These are phyloP conservation scores for Triplophysa rosa DNA, from an alignment of 2,113 vertebrate genomes.

Conservation along the genomic window DNA sequence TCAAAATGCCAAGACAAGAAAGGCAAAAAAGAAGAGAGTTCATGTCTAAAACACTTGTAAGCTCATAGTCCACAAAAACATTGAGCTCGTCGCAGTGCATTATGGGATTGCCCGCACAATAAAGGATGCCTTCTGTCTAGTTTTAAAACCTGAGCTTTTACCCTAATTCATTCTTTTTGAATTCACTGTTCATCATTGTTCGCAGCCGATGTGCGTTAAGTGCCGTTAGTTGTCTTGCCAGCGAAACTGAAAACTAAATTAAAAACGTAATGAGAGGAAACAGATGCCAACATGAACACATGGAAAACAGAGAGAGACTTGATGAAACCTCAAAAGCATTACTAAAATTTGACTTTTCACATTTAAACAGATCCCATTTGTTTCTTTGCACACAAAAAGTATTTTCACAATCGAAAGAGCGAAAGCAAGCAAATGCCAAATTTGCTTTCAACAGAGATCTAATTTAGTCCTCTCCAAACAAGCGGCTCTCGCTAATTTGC, in stretches of 20 bases:
- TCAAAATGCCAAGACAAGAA: background rate
- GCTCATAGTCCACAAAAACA: too few species aligned
- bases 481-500: conserved; percentile 11
- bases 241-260: background rate
- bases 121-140: too few species aligned
- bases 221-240: background rate
- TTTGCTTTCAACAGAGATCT: conserved; percentile 2
- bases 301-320: background rate
- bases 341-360: conserved; percentile 1
- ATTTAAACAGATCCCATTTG: conserved; percentile 4
- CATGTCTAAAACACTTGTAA: too few species aligned
- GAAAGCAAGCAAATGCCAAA: conserved; percentile 4
- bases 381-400: conserved; percentile 1
- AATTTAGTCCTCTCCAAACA: background rate
- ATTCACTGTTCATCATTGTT: background rate
- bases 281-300: background rate
- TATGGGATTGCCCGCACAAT: too few species aligned
- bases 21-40: background rate
- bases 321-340: background rate
- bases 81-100: too few species aligned
- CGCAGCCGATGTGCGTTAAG: background rate
- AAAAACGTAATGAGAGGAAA: background rate
- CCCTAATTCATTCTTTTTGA: background rate
- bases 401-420: background rate
- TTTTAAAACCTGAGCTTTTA: background rate